These are phyloP conservation scores for Cosmopolites sordidus DNA, from an alignment of 2,888 invertebrate genomes.

Conservation along the genomic window DNA sequence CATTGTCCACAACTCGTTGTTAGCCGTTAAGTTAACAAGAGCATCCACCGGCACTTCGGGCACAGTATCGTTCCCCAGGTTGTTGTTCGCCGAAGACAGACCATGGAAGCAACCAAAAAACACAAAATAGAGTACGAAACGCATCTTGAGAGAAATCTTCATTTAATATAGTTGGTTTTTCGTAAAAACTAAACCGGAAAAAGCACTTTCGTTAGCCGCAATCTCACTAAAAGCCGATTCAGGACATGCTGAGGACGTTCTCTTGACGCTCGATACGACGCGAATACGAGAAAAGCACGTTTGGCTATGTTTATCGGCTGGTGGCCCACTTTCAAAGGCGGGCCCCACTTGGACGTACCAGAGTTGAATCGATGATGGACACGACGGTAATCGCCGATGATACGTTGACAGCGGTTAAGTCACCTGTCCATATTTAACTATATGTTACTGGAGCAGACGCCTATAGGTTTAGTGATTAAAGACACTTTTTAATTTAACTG, in stretches of 20 bases:
- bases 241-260: slow-evolving; percentile 41
- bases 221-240: slow-evolving; percentile 40
- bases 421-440: neutral
- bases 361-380: neutral
- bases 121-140: slow-evolving; percentile 23
- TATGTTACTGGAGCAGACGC: too few species aligned
- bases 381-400: neutral
- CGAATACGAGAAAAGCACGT: slow-evolving; percentile 40
- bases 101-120: slow-evolving; percentile 3
- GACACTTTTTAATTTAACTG: too few species aligned
- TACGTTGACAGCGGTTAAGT: neutral
- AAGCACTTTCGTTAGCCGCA: slow-evolving; percentile 32
- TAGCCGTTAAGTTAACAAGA: slow-evolving; percentile 42
- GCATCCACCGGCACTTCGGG: slow-evolving; percentile 38
- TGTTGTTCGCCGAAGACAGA: neutral
- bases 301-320: slow-evolving; percentile 42
- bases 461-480: too few species aligned
- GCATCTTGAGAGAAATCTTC: slow-evolving; percentile 19
- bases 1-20: slow-evolving; percentile 69
- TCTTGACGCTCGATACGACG: slow-evolving; percentile 39
- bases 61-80: neutral
- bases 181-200: neutral
- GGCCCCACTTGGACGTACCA: slow-evolving; percentile 19
- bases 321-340: slow-evolving; percentile 42
- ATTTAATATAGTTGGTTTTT: neutral